A percentile compares a stretch with the other conserved stretches of the same genome.
Conservation (phyloP, 2,888 invertebrate genomes). For the Agriopis leucophaearia region DNA sequence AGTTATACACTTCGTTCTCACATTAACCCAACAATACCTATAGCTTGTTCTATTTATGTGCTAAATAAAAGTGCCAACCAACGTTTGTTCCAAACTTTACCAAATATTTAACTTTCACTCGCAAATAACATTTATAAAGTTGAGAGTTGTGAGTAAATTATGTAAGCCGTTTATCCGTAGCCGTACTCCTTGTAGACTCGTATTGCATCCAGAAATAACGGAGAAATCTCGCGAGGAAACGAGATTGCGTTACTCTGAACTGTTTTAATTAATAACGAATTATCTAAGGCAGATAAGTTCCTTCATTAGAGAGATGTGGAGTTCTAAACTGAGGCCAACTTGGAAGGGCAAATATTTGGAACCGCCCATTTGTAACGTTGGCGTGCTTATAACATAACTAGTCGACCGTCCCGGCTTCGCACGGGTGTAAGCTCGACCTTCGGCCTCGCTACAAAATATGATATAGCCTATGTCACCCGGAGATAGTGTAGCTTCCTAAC, state of each 20-base stretch:
- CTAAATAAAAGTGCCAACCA: not conserved
- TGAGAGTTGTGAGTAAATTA: slow-evolving; percentile 12
- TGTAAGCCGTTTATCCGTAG: not conserved
- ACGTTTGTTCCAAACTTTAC: not conserved
- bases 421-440: too few relatives aligned
- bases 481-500: too few relatives aligned
- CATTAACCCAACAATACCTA: not conserved
- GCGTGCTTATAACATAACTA: not conserved
- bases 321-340: not conserved
- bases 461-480: too few relatives aligned
- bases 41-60: not conserved
- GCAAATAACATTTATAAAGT: slow-evolving; percentile 10
- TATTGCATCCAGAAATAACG: slow-evolving; percentile 11
- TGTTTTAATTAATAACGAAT: slow-evolving; percentile 30
- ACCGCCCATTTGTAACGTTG: not conserved
- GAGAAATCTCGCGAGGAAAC: slow-evolving; percentile 3
- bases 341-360: slow-evolving; percentile 13
- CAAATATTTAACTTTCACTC: slow-evolving; percentile 14
- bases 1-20: too few relatives aligned
- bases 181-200: not conserved
- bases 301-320: slow-evolving; percentile 23
- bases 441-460: too few relatives aligned
- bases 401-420: too few relatives aligned
- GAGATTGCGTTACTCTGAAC: slow-evolving; percentile 5
- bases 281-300: slow-evolving; percentile 22